phyloP scores from a whole-genome alignment of 1,140 invertebrate species.

The Anastatus disparis region DNA sequence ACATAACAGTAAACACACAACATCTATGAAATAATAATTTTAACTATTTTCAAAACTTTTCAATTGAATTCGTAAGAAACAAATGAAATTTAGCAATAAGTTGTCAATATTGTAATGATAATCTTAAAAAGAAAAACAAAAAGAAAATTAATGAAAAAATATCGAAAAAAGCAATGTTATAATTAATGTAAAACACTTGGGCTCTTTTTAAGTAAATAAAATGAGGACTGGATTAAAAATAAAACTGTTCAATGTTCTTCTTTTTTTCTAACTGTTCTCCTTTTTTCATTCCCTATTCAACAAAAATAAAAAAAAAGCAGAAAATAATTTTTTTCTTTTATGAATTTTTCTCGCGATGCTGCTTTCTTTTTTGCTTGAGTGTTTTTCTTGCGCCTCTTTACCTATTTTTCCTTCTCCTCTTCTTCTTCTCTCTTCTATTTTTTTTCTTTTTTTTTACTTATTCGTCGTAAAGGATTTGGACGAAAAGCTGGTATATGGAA shows the following conservation, averaged over 20 bases:
- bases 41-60: neutral
- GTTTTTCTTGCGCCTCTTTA: neutral
- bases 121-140: no score
- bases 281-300: neutral
- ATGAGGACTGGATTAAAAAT: slow-evolving; percentile 22
- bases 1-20: neutral
- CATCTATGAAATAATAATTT: neutral
- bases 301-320: neutral
- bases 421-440: neutral
- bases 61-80: slow-evolving; percentile 5
- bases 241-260: slow-evolving; percentile 4
- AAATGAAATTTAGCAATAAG: slow-evolving; percentile 25
- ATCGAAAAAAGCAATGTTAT: slow-evolving; percentile 16
- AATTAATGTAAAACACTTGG: slow-evolving; percentile 26
- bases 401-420: neutral
- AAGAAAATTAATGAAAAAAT: neutral
- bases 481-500: slow-evolving; percentile 4
- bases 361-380: no score
- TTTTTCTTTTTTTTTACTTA: no score
- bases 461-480: neutral
- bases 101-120: slow-evolving; percentile 15
- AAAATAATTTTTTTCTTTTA: no score
- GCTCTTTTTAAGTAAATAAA: slow-evolving; percentile 38
- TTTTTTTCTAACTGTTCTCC: no score
- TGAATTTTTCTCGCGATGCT: neutral